These are phyloP conservation scores for Takifugu bimaculatus DNA, from an alignment of 2,113 vertebrate genomes.

Conservation along the genomic window DNA sequence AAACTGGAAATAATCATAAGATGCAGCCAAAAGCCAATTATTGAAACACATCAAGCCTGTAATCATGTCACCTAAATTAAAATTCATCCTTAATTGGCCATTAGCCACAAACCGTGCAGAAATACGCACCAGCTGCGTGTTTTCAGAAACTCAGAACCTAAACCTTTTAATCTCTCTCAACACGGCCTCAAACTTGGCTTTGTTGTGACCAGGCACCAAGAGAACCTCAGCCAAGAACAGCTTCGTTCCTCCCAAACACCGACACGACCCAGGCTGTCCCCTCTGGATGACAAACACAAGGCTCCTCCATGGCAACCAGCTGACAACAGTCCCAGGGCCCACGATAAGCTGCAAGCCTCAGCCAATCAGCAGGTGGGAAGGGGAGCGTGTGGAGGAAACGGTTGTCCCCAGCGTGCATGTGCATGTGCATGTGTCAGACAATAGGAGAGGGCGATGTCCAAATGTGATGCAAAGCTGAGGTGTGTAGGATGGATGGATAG, in stretches of 20 bases:
- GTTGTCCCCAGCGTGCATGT: no score
- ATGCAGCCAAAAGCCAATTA: not conserved
- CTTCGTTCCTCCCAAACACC: slow-evolving; percentile 7
- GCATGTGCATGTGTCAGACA: no score
- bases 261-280: slow-evolving; percentile 25
- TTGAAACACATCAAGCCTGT: not conserved
- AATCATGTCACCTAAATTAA: not conserved
- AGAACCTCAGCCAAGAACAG: slow-evolving; percentile 29
- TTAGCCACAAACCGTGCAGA: not conserved
- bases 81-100: not conserved
- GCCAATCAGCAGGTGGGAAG: slow-evolving; percentile 13
- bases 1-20: not conserved
- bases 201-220: slow-evolving; percentile 3
- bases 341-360: not conserved
- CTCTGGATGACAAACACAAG: slow-evolving; percentile 27
- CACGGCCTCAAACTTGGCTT: slow-evolving; percentile 18
- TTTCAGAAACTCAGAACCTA: slow-evolving; percentile 10
- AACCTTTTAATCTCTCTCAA: slow-evolving; percentile 18
- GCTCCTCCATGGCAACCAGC: slow-evolving; percentile 23
- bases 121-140: slow-evolving; percentile 19
- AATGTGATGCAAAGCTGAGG: not conserved
- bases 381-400: not conserved
- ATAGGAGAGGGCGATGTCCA: no score
- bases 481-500: not conserved
- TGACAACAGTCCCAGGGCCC: slow-evolving; percentile 33